Evolutionary conservation across 2,888 invertebrate genomes (phyloP).

Genomic region (Scelioninae gen. 1): DNA sequence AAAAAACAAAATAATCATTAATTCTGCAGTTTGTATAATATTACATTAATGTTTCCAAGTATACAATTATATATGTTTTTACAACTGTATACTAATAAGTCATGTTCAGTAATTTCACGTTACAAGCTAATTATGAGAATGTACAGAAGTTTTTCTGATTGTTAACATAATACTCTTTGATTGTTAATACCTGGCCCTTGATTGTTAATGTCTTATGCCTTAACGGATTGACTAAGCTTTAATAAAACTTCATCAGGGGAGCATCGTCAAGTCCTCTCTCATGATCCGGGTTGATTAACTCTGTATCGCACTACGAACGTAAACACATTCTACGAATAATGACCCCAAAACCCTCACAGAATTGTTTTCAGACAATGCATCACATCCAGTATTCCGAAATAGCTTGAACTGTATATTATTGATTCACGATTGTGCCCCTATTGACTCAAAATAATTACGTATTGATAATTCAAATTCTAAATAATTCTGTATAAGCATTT

Average conservation of each 20-base stretch:
- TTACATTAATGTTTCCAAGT: too few relatives aligned
- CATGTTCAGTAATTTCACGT: too few relatives aligned
- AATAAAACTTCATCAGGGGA: slow-evolving; percentile 42
- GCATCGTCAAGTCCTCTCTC: slow-evolving; percentile 38
- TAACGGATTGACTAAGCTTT: slow-evolving; percentile 40
- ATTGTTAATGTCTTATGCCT: slow-evolving; percentile 46
- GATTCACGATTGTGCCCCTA: neutral
- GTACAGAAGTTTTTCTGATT: too few relatives aligned
- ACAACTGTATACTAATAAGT: too few relatives aligned
- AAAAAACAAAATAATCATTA: too few relatives aligned
- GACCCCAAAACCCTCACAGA: slow-evolving; percentile 28
- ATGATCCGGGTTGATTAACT: slow-evolving; percentile 51
- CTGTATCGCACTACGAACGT: slow-evolving; percentile 15
- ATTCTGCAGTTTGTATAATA: too few relatives aligned
- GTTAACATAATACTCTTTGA: too few relatives aligned
- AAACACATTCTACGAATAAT: slow-evolving; percentile 53
- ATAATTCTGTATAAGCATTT: neutral
- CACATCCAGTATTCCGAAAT: neutral
- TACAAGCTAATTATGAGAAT: too few relatives aligned
- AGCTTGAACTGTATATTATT: slow-evolving; percentile 16
- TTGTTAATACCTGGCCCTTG: too few relatives aligned
- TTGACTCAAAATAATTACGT: neutral
- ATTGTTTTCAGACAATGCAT: slow-evolving; percentile 17
- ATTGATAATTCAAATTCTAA: neutral
- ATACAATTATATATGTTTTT: too few relatives aligned